phyloP scores from a whole-genome alignment of 64 coral and sea anemone species.

The Cladopsammia gracilis region DNA sequence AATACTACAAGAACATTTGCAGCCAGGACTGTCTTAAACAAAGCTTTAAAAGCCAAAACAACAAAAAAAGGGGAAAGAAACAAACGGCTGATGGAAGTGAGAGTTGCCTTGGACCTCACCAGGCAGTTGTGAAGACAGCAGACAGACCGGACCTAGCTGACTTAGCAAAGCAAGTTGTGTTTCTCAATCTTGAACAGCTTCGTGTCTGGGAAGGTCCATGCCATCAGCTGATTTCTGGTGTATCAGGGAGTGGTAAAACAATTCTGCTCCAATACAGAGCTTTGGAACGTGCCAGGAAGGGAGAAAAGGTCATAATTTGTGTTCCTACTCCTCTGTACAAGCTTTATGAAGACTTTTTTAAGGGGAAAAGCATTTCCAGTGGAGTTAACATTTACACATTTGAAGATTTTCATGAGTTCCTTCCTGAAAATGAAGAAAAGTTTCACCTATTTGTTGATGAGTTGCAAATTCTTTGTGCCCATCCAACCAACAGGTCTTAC shows the following conservation, averaged over 20 bases:
- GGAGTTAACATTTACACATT: neutral
- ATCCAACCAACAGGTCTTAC: neutral
- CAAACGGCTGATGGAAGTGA: too few species aligned
- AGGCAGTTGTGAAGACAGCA: neutral
- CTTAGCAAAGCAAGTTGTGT: neutral
- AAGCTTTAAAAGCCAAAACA: neutral
- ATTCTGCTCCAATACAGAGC: constrained; percentile 25
- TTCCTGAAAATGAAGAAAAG: neutral
- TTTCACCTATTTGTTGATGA: constrained; percentile 27
- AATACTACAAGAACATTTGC: neutral
- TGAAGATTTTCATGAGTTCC: neutral
- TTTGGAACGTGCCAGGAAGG: neutral
- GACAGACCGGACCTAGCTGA: neutral
- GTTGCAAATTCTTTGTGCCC: neutral
- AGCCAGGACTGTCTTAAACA: neutral
- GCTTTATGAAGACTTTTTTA: neutral
- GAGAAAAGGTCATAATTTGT: neutral
- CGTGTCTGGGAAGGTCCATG: neutral
- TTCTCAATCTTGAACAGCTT: neutral
- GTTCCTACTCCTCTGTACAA: neutral
- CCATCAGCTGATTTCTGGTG: neutral
- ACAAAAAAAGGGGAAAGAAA: too few species aligned
- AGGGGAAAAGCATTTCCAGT: neutral
- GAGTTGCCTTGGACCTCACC: neutral
- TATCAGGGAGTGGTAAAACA: neutral